phyloP scores from a whole-genome alignment of 1,140 invertebrate species.

The Ceratosolen solmsi region DNA sequence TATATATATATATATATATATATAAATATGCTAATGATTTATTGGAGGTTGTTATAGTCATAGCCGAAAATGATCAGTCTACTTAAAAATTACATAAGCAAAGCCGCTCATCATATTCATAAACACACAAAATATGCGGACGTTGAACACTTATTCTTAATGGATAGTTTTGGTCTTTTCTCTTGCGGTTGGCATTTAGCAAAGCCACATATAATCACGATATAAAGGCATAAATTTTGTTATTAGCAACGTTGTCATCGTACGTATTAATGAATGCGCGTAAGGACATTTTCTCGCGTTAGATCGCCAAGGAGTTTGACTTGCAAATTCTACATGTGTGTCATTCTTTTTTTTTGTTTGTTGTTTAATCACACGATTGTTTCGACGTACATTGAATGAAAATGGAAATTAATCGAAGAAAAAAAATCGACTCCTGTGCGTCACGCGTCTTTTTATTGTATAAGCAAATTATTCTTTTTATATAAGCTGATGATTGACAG shows the following conservation, averaged over 20 bases:
- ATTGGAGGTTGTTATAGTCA: too few relatives aligned
- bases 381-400: background rate
- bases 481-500: too few relatives aligned
- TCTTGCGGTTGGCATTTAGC: background rate
- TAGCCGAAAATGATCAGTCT: background rate
- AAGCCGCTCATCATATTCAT: background rate
- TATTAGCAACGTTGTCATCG: background rate
- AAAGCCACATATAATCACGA: background rate
- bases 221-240: background rate
- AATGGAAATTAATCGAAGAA: background rate
- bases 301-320: background rate
- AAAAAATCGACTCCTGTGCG: too few relatives aligned
- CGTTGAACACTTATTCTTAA: background rate
- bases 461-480: too few relatives aligned
- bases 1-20: too few relatives aligned
- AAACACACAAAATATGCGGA: background rate
- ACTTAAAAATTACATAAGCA: background rate
- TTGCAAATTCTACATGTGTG: background rate
- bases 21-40: too few relatives aligned
- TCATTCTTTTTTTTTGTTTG: background rate
- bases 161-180: background rate
- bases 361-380: background rate
- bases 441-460: too few relatives aligned
- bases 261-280: background rate
- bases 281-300: background rate